Evolutionary conservation across 35 echinoderm and acorn worm genomes (phyloP).

Genomic region (Anneissia japonica): DNA sequence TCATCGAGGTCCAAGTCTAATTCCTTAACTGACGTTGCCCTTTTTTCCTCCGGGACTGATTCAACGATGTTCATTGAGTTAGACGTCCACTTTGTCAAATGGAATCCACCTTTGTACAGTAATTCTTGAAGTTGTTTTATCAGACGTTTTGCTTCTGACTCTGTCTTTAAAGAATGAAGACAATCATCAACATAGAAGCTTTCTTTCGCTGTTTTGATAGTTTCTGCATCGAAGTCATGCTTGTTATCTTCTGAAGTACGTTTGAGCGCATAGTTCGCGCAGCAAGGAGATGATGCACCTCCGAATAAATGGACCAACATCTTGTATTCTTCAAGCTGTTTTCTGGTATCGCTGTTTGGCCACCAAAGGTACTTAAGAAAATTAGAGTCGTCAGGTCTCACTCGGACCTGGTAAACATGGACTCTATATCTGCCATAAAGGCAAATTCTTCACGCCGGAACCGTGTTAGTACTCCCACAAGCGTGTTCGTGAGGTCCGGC

Average conservation of each 20-base stretch:
- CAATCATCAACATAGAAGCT: conserved; percentile 57
- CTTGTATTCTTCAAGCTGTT: neutral
- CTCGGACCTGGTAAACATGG: conserved; percentile 30
- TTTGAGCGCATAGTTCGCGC: conserved; percentile 32
- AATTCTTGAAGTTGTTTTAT: neutral
- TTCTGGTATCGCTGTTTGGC: conserved; percentile 2
- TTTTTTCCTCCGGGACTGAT: too few species aligned
- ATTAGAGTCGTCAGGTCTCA: neutral
- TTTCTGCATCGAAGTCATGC: conserved; percentile 9
- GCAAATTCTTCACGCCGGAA: conserved; percentile 9
- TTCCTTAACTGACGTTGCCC: too few species aligned
- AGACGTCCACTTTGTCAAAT: too few species aligned
- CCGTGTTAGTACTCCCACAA: conserved; percentile 14
- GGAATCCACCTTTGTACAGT: too few species aligned
- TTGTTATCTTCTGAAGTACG: conserved; percentile 14
- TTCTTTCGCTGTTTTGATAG: neutral
- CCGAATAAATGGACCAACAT: conserved; percentile 50
- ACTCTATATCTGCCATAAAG: conserved; percentile 32
- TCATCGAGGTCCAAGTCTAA: neutral
- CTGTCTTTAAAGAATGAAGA: conserved; percentile 11
- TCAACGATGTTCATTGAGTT: too few species aligned
- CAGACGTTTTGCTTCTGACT: conserved; percentile 15
- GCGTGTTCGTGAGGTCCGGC: conserved; percentile 24
- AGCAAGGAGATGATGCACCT: conserved; percentile 25
- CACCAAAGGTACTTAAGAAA: conserved; percentile 27